Percentiles rank a stretch among this genome's conserved stretches.
Evolutionary conservation across 2,888 invertebrate genomes (phyloP).

Genomic region (Archips crataeganus): DNA sequence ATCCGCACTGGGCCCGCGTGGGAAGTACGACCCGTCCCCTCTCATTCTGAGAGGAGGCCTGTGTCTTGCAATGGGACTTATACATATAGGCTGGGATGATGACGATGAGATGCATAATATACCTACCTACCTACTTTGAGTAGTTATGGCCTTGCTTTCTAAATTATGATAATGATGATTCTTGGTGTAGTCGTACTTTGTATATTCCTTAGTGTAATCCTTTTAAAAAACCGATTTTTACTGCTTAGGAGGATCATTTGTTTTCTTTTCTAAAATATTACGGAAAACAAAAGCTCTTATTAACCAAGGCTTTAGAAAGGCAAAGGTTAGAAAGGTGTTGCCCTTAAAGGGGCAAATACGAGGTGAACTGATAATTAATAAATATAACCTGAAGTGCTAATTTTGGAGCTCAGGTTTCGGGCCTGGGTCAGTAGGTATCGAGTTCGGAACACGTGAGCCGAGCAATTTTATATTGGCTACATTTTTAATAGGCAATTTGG

Average conservation of each 20-base stretch:
- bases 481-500: constrained; percentile 8
- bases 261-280: no score
- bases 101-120: no score
- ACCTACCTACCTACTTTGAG: neutral
- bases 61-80: no score
- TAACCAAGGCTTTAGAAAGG: constrained; percentile 10
- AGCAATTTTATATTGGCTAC: constrained; percentile 6
- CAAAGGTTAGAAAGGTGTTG: constrained; percentile 5
- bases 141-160: neutral
- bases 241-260: no score
- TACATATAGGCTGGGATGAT: no score
- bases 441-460: neutral
- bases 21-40: no score
- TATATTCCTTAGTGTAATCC: neutral
- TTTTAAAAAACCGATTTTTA: neutral
- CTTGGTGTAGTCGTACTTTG: no score
- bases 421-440: neutral
- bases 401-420: constrained; percentile 10
- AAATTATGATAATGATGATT: neutral
- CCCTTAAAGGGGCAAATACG: neutral
- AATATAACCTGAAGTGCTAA: constrained; percentile 21
- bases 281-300: constrained; percentile 21
- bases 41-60: no score
- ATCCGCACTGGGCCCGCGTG: no score
- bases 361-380: constrained; percentile 17